Evolutionary conservation across 1,140 invertebrate genomes (phyloP).

Genomic region (Drosophila murphyi): DNA sequence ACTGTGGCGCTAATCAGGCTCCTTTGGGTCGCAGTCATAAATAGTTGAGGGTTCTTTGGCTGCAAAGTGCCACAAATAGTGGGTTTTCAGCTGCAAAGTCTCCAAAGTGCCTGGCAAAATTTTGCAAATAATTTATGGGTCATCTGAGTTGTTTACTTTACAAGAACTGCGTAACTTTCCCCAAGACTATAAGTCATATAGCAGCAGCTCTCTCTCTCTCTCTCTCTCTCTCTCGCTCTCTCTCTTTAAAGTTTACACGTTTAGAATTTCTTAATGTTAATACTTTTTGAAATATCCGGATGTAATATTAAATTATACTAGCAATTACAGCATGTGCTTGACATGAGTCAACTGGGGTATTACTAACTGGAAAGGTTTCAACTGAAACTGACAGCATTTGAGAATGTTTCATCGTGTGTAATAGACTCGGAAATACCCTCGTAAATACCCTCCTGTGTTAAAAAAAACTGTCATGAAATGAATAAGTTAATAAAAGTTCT

Average conservation of each 20-base stretch:
- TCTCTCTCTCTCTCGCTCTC: neutral
- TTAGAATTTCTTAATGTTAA: conserved; percentile 1
- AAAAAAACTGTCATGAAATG: neutral
- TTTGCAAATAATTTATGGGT: conserved; percentile 11
- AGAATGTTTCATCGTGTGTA: neutral
- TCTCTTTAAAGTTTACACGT: too few species aligned
- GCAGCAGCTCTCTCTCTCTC: neutral
- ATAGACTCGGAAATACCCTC: conserved; percentile 3
- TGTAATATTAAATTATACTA: neutral
- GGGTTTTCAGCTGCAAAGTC: conserved; percentile 7
- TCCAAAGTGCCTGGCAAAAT: conserved; percentile 6
- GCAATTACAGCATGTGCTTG: neutral
- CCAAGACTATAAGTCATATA: neutral
- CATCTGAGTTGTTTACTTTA: conserved; percentile 12
- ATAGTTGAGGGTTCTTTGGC: conserved; percentile 8
- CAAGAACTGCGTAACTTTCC: conserved; percentile 1
- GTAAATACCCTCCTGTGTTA: neutral
- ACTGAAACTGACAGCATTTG: neutral
- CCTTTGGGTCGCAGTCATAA: conserved; percentile 28
- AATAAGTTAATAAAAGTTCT: neutral
- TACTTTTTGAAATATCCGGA: conserved; percentile 7
- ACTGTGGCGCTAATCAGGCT: conserved; percentile 32
- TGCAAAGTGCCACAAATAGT: conserved; percentile 22
- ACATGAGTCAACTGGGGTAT: conserved; percentile 8
- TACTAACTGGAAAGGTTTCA: neutral